Evolutionary conservation across 2,797 vertebrate species (phyloP).

Genomic region (Streptopelia turtur): DNA sequence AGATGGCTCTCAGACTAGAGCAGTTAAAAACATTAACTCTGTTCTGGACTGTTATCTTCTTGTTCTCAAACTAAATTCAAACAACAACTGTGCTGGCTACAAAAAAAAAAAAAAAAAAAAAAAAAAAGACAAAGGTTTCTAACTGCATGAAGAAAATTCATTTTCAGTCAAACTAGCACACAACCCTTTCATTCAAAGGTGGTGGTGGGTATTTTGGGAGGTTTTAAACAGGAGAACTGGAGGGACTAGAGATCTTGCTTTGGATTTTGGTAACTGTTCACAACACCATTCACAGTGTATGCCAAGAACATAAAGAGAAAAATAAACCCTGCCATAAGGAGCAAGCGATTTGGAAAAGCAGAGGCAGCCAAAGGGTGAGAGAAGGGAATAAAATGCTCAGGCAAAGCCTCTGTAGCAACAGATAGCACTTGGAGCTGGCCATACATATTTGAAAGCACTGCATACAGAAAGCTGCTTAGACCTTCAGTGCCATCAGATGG

Average conservation of each 20-base stretch:
- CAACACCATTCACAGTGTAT: neutral
- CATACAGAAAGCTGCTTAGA: neutral
- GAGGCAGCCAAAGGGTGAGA: neutral
- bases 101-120: too few species aligned
- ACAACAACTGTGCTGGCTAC: too few species aligned
- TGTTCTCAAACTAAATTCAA: too few species aligned
- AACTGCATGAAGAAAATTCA: too few species aligned
- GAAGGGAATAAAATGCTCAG: neutral
- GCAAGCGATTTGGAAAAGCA: neutral
- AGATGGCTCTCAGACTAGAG: too few species aligned
- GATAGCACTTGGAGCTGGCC: neutral
- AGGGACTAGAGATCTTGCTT: neutral
- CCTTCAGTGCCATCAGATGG: neutral
- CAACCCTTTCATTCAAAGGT: neutral
- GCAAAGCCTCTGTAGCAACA: neutral
- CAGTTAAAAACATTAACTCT: too few species aligned
- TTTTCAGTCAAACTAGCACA: too few species aligned
- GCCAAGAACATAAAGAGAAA: slow-evolving; percentile 9
- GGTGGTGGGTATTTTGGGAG: neutral
- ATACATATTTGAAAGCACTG: neutral
- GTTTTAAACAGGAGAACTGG: neutral
- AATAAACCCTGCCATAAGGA: slow-evolving; percentile 13
- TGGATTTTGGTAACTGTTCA: neutral
- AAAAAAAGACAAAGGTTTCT: too few species aligned
- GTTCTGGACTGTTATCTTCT: too few species aligned